These are phyloP conservation scores for Lycodopsis pacificus DNA, from an alignment of 2,797 vertebrate species.

Conservation along the genomic window DNA sequence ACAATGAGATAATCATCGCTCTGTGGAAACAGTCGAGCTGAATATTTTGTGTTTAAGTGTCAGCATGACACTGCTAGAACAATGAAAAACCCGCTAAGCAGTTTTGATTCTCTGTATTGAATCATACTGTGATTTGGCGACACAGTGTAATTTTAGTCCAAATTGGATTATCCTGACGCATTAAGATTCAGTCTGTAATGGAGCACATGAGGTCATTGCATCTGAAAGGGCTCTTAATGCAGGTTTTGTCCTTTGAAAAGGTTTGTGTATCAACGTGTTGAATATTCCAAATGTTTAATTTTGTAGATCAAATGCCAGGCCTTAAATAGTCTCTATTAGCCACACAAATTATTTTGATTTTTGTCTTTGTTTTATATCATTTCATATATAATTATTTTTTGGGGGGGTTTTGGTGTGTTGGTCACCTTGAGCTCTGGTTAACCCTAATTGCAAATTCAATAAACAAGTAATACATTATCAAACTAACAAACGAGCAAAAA, in stretches of 20 bases:
- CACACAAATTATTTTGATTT: not conserved
- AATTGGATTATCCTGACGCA: slow-evolving; percentile 11
- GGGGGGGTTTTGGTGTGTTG: not conserved
- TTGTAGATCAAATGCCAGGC: not conserved
- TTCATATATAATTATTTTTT: not conserved
- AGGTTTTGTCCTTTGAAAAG: not conserved
- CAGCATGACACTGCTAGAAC: slow-evolving; percentile 20
- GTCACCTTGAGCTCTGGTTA: not conserved
- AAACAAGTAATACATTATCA: not conserved
- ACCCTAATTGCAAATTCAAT: not conserved
- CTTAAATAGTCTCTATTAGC: not conserved
- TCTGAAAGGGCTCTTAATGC: not conserved
- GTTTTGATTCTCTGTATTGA: slow-evolving; percentile 25
- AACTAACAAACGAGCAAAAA: not conserved
- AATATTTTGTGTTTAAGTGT: slow-evolving; percentile 44
- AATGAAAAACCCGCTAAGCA: slow-evolving; percentile 21
- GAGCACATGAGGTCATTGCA: not conserved
- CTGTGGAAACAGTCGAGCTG: slow-evolving; percentile 35
- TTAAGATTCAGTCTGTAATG: not conserved
- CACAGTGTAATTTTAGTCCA: not conserved
- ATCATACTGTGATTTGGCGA: not conserved
- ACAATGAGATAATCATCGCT: slow-evolving; percentile 34
- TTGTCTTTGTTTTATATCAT: not conserved
- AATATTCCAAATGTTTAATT: not conserved
- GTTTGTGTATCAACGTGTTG: not conserved